Conservation (phyloP, 2,113 vertebrate genomes). For the Ochotona curzoniae region DNA sequence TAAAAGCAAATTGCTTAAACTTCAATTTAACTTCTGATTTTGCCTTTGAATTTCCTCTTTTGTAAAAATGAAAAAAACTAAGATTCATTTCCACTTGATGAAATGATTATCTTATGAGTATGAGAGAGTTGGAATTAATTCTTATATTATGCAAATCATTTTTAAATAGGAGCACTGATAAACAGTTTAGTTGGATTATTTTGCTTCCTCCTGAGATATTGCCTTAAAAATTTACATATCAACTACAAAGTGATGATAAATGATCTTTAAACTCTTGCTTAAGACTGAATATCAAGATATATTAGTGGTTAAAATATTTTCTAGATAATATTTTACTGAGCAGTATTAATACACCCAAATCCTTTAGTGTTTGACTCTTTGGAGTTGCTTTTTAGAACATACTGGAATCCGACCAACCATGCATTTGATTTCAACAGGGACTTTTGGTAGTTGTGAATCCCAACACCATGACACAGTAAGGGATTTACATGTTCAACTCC, state of each 20-base stretch:
- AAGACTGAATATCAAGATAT: constrained; percentile 50
- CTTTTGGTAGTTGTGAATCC: constrained; percentile 82
- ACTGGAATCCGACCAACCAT: constrained; percentile 22
- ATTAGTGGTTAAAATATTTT: constrained; percentile 13
- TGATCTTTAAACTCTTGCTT: constrained; percentile 56
- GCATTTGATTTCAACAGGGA: constrained; percentile 82
- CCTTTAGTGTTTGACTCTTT: constrained; percentile 36
- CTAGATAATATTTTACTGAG: constrained; percentile 20
- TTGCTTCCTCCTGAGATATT: constrained; percentile 48
- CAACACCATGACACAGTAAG: constrained; percentile 79
- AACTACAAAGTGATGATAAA: constrained; percentile 41
- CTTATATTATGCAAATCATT: constrained; percentile 20
- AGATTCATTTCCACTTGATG: constrained; percentile 52
- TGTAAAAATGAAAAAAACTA: constrained; percentile 35
- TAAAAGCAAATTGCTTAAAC: constrained; percentile 15
- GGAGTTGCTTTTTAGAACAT: constrained; percentile 66
- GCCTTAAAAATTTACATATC: constrained; percentile 30
- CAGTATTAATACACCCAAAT: background rate
- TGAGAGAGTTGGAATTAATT: constrained; percentile 44
- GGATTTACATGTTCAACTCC: constrained; percentile 79
- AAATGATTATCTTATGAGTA: constrained; percentile 57
- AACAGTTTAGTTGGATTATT: constrained; percentile 42
- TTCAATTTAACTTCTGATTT: constrained; percentile 56
- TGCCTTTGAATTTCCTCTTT: constrained; percentile 44
- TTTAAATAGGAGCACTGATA: constrained; percentile 52